Evolutionary conservation across 2,113 vertebrate genomes (phyloP), one percentile per base, ranked within the genome.

Genomic region (Numenius arquata): DNA sequence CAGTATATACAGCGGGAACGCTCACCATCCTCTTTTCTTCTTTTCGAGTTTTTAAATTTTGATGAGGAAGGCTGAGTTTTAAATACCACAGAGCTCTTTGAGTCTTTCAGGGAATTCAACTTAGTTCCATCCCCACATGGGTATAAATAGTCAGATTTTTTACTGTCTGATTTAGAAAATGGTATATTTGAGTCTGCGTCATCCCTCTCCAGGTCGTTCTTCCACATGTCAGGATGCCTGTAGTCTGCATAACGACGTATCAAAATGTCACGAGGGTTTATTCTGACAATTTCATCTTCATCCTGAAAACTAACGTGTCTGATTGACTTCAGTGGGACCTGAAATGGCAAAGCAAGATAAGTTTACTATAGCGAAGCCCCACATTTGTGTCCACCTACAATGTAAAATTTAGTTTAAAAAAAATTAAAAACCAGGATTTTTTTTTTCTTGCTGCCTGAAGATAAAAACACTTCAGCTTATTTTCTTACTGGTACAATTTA

Each of bases 221-320:
- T 99, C 99, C 99, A 99, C 98, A 99, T 99, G 96, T 99, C 98
- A 25, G 99, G 99, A 97, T 99, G 99, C 90, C 99, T 98, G 98
- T 99, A 99, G 98, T 99, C 99, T 97, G 99, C 99, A 86, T 99
- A 99, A 96, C 99, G 99, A 23, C 99, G 99, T 97, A 99, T 99
- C 96, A 99, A 98, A 90, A 99, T 99, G 85, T 99, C 99, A 85
- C 99, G 99, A 58, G 99, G 99, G 95, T 99, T 99, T 98, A 99
- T 99, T 96, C 99, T 99, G 74, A 99, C 99, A 29, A 99, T 99
- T 97, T 99, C 99, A 97, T 99, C 99, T 74, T 99, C 99, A 13
- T 99, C 99, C 98, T 99, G 98, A 98, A 99, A 99, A 94, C 99
- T 99, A 97, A 99, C 99, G 1, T 99, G 99, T 81, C 99, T 99